Base-by-base conservation (phyloP, 2,888 invertebrate genomes). In the Sycophila texana region DNA sequence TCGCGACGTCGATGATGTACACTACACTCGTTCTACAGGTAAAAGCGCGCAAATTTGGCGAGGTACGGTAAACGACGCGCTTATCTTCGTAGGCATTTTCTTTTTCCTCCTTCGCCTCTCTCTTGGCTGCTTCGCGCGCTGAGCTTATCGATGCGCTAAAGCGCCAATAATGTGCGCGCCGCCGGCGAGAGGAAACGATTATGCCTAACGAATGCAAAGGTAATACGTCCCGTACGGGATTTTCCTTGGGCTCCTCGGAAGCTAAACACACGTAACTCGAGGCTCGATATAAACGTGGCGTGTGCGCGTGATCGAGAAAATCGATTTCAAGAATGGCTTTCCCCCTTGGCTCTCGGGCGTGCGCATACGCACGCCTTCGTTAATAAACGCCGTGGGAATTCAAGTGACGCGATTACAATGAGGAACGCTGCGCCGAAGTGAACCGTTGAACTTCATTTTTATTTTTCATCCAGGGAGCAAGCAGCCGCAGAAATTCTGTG, bases 301-400 rank as follows among this genome's bases (percentile, higher is more conserved):
- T 53, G 53, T n/a, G 53, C 53, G n/a, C 53, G 60, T 16, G 63
- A 63, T 63, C 63, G 63, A 18, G 63, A 63, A 63, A 63, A 63
- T 63, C 47, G 63, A 63, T 63, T 63, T 47, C 63, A 47, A 47
- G 39, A 63, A 63, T 63, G 18, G 30, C 61, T 63, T 63, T 63
- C 18, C 63, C 63, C 63, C 63, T n/a, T 63, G n/a, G 47, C 18
- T n/a, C 63, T 39, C 63, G 20, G n/a, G 65, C 20, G 66, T 20
- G 20, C 47, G 14, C 39, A 39, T 39, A 39, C 39, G 10, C 39
- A 39, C 39, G 39, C 7, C n/a, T 26, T 51, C 61, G 30, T 18
- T 61, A 58, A 72, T 72, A 20, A 58, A 22, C 47, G 60, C 51
- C 65, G 68, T 68, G 75, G 75, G 68, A 75, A 75, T 68, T 60